phyloP scores from a whole-genome alignment of 1,140 invertebrate species.

The Andricus grossulariae region DNA sequence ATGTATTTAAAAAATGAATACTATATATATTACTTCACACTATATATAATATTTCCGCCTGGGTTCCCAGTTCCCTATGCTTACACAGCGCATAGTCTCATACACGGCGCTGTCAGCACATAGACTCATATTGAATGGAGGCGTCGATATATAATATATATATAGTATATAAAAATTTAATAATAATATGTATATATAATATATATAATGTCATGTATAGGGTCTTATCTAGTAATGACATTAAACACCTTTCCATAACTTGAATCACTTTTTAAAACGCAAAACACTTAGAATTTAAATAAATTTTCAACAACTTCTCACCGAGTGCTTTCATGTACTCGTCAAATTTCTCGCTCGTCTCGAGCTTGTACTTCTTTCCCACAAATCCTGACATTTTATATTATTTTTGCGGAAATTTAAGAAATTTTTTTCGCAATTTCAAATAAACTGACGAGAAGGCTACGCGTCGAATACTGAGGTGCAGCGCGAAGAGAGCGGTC shows the following conservation, averaged over 20 bases:
- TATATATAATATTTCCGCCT: no score
- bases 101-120: no score
- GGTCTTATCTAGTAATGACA: no score
- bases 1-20: no score
- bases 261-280: constrained; percentile 3
- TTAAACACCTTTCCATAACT: neutral
- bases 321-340: constrained; percentile 91
- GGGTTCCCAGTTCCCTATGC: no score
- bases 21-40: no score
- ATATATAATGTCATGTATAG: no score
- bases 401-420: constrained; percentile 44
- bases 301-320: constrained; percentile 82
- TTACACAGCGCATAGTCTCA: no score
- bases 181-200: no score
- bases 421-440: neutral
- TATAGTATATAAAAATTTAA: no score
- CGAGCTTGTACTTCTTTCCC: constrained; percentile 86
- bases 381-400: constrained; percentile 67
- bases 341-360: constrained; percentile 88
- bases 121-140: no score
- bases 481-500: neutral
- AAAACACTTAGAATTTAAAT: neutral
- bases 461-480: constrained; percentile 43
- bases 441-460: neutral
- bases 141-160: no score